A percentile compares a stretch with the other conserved stretches of the same genome.
Conservation (phyloP, 2,797 vertebrate species). For the Galagoides demidoff region DNA sequence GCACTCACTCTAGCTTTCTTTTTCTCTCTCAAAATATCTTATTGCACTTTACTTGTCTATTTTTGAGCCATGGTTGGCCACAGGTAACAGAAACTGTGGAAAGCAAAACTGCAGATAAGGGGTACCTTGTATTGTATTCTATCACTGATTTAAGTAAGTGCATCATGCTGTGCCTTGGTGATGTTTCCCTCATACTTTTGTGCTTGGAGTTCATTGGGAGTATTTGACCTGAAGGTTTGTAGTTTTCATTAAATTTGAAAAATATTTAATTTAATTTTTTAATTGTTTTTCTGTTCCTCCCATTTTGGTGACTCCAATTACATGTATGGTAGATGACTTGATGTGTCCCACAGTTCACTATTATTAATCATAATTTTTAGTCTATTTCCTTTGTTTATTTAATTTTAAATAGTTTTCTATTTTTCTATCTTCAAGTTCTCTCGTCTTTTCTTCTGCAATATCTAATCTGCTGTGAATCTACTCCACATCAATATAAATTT, state of each 20-base stretch:
- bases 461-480: neutral
- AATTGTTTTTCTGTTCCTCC: neutral
- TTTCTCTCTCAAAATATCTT: neutral
- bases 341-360: neutral
- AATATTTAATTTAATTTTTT: neutral
- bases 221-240: neutral
- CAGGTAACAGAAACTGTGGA: neutral
- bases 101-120: neutral
- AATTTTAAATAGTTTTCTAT: neutral
- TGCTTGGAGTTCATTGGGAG: neutral
- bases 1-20: neutral
- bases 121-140: neutral
- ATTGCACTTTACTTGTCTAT: neutral
- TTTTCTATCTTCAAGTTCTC: neutral
- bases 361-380: neutral
- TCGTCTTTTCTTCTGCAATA: neutral
- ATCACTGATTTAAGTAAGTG: neutral
- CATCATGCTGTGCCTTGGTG: neutral
- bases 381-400: slow-evolving; percentile 1
- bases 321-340: neutral
- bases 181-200: neutral
- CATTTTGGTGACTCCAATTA: neutral
- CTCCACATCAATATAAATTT: neutral
- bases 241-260: slow-evolving; percentile 13
- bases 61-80: neutral